These are phyloP conservation scores for Lasius platythorax DNA, from an alignment of 2,888 invertebrate species.

Conservation along the genomic window DNA sequence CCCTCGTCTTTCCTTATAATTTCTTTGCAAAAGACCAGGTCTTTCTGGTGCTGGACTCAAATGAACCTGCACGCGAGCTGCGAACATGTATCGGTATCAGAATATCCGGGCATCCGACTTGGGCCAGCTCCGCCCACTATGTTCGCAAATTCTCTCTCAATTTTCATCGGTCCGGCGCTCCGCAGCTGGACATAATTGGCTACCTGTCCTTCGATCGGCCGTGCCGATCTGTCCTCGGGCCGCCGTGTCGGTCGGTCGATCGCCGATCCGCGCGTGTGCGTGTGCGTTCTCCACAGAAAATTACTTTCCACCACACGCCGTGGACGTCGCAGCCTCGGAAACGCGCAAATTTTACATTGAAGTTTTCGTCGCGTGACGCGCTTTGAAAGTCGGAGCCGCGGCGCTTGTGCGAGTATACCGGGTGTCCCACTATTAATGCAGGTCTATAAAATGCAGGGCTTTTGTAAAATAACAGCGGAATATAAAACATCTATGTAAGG, in stretches of 20 bases:
- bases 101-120: conserved; percentile 56
- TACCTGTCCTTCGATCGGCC: conserved; percentile 67
- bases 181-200: conserved; percentile 75
- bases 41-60: conserved; percentile 47
- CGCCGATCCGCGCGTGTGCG: conserved; percentile 19
- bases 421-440: conserved; percentile 1
- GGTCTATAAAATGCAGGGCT: background rate
- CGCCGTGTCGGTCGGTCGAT: conserved; percentile 4
- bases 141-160: conserved; percentile 75
- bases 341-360: conserved; percentile 49
- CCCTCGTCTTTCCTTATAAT: background rate
- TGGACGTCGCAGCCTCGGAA: conserved; percentile 34
- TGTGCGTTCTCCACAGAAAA: conserved; percentile 60
- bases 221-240: conserved; percentile 59
- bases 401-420: background rate
- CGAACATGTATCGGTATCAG: conserved; percentile 20
- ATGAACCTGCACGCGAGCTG: conserved; percentile 39
- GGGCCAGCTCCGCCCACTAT: conserved; percentile 61
- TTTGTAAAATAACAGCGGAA: background rate
- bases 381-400: conserved; percentile 10
- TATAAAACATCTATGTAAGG: background rate
- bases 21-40: background rate
- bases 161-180: conserved; percentile 70
- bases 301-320: conserved; percentile 40
- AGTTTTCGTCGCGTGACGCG: conserved; percentile 51